Conservation (phyloP, 2,888 invertebrate species). For the Belgica antarctica region DNA sequence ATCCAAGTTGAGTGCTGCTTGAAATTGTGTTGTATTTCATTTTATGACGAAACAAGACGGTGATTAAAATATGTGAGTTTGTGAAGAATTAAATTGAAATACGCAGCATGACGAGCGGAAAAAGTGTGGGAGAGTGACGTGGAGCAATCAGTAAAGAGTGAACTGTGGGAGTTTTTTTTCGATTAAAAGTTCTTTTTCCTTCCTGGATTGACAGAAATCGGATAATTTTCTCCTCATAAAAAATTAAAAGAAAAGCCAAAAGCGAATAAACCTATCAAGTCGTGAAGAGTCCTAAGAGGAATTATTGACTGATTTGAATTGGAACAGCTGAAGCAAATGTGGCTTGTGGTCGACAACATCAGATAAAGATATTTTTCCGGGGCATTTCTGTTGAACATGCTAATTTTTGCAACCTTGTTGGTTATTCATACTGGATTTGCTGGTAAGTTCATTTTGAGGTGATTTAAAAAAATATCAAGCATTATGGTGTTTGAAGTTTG, state of each 20-base stretch:
- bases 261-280: too few relatives aligned
- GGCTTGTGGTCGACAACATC: slow-evolving; percentile 8
- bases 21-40: too few relatives aligned
- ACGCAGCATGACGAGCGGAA: neutral
- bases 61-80: neutral
- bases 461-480: neutral
- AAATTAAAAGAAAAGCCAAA: neutral
- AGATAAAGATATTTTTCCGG: slow-evolving; percentile 23
- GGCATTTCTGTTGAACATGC: slow-evolving; percentile 50
- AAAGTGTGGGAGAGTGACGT: neutral
- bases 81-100: neutral
- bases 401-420: slow-evolving; percentile 52
- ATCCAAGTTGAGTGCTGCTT: neutral
- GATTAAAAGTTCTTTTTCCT: neutral
- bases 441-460: slow-evolving; percentile 52
- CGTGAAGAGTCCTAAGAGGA: neutral
- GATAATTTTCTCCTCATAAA: neutral
- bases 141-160: neutral
- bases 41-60: neutral
- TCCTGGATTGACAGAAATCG: neutral
- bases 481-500: too few relatives aligned
- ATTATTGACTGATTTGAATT: slow-evolving; percentile 6
- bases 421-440: slow-evolving; percentile 55
- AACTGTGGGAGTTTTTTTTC: too few relatives aligned
- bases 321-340: slow-evolving; percentile 38